Evolutionary conservation across 2,113 vertebrate genomes (phyloP), one percentile per base, ranked within the genome.

Genomic region (Archilochus colubris): DNA sequence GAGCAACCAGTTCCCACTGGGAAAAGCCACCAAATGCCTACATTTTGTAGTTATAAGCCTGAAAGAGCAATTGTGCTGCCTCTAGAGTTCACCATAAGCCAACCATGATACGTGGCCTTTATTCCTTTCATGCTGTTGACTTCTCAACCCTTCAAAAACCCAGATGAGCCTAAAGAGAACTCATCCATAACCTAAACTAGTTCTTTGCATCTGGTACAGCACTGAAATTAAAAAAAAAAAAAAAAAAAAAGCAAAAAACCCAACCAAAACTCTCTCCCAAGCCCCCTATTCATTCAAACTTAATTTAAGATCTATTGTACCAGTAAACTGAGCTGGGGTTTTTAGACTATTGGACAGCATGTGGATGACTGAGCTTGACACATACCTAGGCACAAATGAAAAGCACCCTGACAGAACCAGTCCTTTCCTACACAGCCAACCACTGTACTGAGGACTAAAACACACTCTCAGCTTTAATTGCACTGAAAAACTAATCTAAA

Each of bases 341-440:
- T 89, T 81, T 43, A 64, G 44, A 24, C 25, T 18, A 11, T 18
- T 3, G 1, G 46, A 25, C 22, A 70, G 51, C 1, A 1, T 0
- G 0, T 55, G 40, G 12, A 10, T 36, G 48, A 55, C 59, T 83
- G 48, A 50, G 30, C n/a, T 23, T 15, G 33, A 36, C 16, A 28
- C 4, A 24, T 46, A 67, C 14, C 6, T 5, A 1, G 12, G 53
- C 53, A 92, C 64, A 38, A 66, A 55, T 0, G 1, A 73, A 67
- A 83, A 72, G 53, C n/a, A 43, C 20, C 8, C 40, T 5, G 3
- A 8, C 22, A 50, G 46, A 36, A 82, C 38, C 54, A 55, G 23
- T 9, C 13, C 73, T 23, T 19, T 50, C 46, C 25, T 36, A 8
- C 19, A 4, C 53, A 30, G 31, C 57, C 75, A 40, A 23, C 38